Evolutionary conservation across 2,888 invertebrate genomes (phyloP).

Genomic region (Nomada flava): DNA sequence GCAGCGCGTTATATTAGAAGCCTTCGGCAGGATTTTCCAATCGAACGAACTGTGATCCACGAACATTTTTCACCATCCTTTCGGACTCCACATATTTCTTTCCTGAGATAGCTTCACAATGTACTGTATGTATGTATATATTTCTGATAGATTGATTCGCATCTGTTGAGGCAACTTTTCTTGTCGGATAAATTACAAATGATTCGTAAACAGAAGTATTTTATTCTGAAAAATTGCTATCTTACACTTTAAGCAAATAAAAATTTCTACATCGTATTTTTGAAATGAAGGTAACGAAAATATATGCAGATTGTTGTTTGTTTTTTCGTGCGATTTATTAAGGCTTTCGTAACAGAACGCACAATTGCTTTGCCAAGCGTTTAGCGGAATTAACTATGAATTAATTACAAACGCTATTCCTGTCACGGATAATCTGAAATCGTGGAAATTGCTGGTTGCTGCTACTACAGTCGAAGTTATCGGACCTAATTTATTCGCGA

Average conservation of each 20-base stretch:
- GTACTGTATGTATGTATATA: background rate
- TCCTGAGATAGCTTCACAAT: background rate
- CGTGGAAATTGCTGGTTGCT: background rate
- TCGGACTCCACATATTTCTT: background rate
- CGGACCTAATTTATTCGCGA: background rate
- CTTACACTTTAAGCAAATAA: no score
- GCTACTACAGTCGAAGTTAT: background rate
- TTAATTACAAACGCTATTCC: background rate
- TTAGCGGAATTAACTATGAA: background rate
- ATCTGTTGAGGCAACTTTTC: background rate
- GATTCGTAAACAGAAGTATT: no score
- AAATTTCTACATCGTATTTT: no score
- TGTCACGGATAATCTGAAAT: background rate
- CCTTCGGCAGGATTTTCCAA: constrained; percentile 3
- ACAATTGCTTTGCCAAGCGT: background rate
- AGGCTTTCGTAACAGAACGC: background rate
- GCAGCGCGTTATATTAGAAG: background rate
- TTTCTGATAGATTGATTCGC: background rate
- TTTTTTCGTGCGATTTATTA: no score
- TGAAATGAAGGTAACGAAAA: no score
- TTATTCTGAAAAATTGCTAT: no score
- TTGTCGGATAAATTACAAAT: no score
- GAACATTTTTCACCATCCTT: constrained; percentile 16
- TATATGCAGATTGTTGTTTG: no score
- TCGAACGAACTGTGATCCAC: constrained; percentile 15